phyloP scores from a whole-genome alignment of 2,888 invertebrate genomes.

The Melangyna quadrimaculata region DNA sequence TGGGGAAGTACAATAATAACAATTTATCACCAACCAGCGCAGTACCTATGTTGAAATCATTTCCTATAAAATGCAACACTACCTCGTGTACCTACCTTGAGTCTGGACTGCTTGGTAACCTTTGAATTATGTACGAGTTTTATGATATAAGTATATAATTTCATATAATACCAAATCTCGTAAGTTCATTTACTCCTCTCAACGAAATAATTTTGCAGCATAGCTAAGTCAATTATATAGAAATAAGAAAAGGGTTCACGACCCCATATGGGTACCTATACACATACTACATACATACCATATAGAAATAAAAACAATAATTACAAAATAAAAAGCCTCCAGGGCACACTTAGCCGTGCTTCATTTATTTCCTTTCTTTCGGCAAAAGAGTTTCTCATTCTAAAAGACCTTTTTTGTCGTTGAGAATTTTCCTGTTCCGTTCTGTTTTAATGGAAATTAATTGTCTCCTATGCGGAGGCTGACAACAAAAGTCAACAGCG shows the following conservation, averaged over 20 bases:
- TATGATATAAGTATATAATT: slow-evolving; percentile 6
- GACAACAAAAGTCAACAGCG: slow-evolving; percentile 58
- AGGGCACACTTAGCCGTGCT: slow-evolving; percentile 34
- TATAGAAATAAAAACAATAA: slow-evolving; percentile 32
- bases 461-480: slow-evolving; percentile 54
- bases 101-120: neutral
- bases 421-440: slow-evolving; percentile 43
- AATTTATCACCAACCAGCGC: too few species aligned
- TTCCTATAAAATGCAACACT: neutral
- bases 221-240: neutral
- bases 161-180: neutral
- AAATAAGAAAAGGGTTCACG: slow-evolving; percentile 13
- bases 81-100: neutral
- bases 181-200: slow-evolving; percentile 6
- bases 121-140: too few species aligned
- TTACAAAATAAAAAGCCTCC: slow-evolving; percentile 36
- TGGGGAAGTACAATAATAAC: too few species aligned
- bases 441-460: slow-evolving; percentile 61
- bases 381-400: slow-evolving; percentile 25
- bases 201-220: neutral
- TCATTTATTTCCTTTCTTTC: slow-evolving; percentile 33
- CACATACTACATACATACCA: neutral
- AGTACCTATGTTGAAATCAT: neutral
- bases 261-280: too few species aligned
- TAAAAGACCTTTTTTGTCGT: slow-evolving; percentile 60